Evolutionary conservation across 2,888 invertebrate genomes (phyloP), one percentile per base, ranked within the genome.

Genomic region (Watsonalla cultraria): DNA sequence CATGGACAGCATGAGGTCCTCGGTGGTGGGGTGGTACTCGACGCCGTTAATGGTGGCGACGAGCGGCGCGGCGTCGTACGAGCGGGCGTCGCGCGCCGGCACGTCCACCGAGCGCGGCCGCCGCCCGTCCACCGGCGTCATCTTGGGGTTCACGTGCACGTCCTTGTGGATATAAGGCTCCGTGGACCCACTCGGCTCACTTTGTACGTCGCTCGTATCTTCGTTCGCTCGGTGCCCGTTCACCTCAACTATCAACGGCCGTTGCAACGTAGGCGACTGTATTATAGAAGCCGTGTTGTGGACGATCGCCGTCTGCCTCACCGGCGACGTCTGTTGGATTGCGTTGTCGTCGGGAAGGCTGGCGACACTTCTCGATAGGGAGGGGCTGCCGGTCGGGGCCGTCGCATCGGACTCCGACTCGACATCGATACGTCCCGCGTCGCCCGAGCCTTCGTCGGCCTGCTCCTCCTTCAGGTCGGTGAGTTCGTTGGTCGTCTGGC

Each of bases 141-240:
- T 91, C 61, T 91, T 91, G n/a, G 91, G 91, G 59, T 91, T 91
- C 0, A 91, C 84, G 57, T 91, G 91, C 33, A 91, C 91, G 55
- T 91, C 91, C 62, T 91, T 91, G 61, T 91, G 91, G 15, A 90
- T 90, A 51, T 90, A 90, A 7, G 86, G 84, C 57, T 89, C 89
- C 6, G 71, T 69, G n/a, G 82, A 66, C 53, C 66, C 72, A 57
- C 70, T 78, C 47, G 74, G 61, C 61, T 86, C 87, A 65, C 77
- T 78, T 61, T 84, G 85, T 55, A 74, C 65, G 45, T 84, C 84
- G 68, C 72, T 81, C 55, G 58, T 56, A 47, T 78, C 76, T 13
- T 82, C 83, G 54, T 65, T 71, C 58, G 72, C 61, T 56, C 68
- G 67, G 57, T 84, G 84, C 13, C 82, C 83, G 60, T 86, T 86